Evolutionary conservation across 2,797 vertebrate species (phyloP).

Genomic region (Gymnodraco acuticeps): DNA sequence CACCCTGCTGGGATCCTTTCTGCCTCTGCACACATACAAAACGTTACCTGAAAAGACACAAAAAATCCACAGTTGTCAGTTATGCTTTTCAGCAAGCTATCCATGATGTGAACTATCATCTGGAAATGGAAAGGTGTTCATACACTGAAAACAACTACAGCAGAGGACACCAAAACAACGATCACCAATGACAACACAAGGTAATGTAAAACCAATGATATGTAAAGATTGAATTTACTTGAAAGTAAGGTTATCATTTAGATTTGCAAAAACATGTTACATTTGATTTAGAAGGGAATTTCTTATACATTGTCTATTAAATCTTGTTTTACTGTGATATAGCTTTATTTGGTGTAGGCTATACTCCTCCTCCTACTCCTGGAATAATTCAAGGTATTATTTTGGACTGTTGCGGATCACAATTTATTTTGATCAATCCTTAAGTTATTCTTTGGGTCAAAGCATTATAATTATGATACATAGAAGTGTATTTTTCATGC

Average conservation of each 20-base stretch:
- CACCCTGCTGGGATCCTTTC: constrained; percentile 24
- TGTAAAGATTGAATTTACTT: not conserved
- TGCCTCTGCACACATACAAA: not conserved
- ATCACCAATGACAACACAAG: constrained; percentile 59
- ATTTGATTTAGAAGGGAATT: not conserved
- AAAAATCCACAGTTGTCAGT: not conserved
- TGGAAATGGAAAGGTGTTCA: constrained; percentile 19
- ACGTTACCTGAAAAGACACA: not conserved
- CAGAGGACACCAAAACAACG: not conserved
- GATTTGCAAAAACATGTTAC: not conserved
- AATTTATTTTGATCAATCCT: not conserved
- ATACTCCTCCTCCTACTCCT: not conserved
- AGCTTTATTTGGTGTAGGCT: not conserved
- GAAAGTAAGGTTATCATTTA: not conserved
- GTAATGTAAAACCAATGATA: constrained; percentile 43
- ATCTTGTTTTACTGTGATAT: not conserved
- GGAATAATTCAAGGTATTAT: not conserved
- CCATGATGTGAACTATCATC: constrained; percentile 3
- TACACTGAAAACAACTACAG: constrained; percentile 5
- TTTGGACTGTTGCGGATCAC: not conserved
- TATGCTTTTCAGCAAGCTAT: not conserved
- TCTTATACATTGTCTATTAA: not conserved
- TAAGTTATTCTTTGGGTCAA: not conserved
- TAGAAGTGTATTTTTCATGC: not conserved
- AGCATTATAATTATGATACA: not conserved